Evolutionary conservation across 2,888 invertebrate genomes (phyloP).

Genomic region (Oscheius sp.): DNA sequence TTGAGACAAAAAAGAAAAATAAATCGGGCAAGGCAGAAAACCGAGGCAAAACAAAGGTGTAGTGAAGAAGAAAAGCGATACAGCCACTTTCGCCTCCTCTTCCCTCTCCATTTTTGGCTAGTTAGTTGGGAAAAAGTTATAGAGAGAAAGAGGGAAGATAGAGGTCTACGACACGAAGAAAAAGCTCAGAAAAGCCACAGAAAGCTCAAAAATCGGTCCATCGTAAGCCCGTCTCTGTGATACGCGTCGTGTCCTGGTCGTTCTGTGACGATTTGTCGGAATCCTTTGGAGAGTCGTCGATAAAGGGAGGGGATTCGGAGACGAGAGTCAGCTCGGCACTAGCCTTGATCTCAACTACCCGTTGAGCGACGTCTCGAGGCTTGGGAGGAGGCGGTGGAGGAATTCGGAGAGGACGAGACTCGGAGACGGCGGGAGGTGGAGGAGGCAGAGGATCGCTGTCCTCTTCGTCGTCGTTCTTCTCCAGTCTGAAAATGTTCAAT

Average conservation of each 20-base stretch:
- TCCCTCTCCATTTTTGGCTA: not conserved
- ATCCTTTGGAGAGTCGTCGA: constrained; percentile 61
- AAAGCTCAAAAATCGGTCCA: constrained; percentile 52
- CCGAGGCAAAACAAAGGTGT: not conserved
- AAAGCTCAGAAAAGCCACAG: constrained; percentile 1
- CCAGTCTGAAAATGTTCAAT: constrained; percentile 43
- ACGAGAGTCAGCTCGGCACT: constrained; percentile 23
- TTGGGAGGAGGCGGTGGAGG: constrained; percentile 63
- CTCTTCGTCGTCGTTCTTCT: constrained; percentile 41
- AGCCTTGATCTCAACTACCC: constrained; percentile 38
- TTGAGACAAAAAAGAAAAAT: constrained; percentile 3
- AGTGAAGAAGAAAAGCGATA: constrained; percentile 21
- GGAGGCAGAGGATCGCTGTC: constrained; percentile 60
- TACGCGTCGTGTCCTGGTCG: constrained; percentile 27
- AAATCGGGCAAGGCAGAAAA: not conserved
- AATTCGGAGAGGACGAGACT: constrained; percentile 21
- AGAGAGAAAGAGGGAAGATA: constrained; percentile 2
- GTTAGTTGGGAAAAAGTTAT: constrained; percentile 14
- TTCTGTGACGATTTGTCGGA: constrained; percentile 17
- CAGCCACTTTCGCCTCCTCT: constrained; percentile 11
- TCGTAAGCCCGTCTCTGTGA: constrained; percentile 42
- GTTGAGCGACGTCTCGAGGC: constrained; percentile 47
- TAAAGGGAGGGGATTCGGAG: constrained; percentile 60
- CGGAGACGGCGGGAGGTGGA: constrained; percentile 54
- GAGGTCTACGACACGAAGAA: constrained; percentile 19